Evolutionary conservation across 2,113 vertebrate genomes (phyloP), one percentile per base, ranked within the genome.

Genomic region (Antigone vipio): DNA sequence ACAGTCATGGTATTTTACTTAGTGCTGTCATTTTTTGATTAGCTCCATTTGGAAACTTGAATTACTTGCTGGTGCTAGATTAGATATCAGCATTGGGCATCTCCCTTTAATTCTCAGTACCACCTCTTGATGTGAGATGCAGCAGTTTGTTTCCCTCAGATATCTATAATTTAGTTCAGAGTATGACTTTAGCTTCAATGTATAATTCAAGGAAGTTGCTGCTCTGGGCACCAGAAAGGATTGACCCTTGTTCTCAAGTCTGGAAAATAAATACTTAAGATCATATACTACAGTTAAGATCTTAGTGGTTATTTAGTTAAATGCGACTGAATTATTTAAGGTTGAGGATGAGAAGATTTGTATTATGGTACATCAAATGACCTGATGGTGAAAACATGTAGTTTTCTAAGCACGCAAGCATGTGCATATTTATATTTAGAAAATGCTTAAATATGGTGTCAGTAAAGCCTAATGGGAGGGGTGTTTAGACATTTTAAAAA

Each of bases 201-300:
- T 62, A 49, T 76, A 83, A 83, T 79, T 85, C 50, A 91, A 81
- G 45, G 12, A 85, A 94, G 56, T 52, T 85, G 44, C 56, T 82
- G 35, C 34, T 82, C 42, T 89, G 53, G 42, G 74, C 53, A 88
- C 12, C 27, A 53, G 62, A 69, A 63, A 63, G 34, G 34, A 88
- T 18, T 82, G 62, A 89, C 77, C n/a, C 9, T 85, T 45, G 27
- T 79, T 93, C 49, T 72, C 13, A 32, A 0, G 0, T 35, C 17
- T 85, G 22, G 74, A 88, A 94, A 93, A 87, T 11, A 92, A 91
- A 94, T 74, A 72, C 80, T 60, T 71, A 49, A 77, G 73, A 87
- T 71, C 47, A 79, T 76, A 63, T 62, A 23, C n/a, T 77, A 64
- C n/a, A 49, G 35, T 84, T 72, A 76, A 92, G 62, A 78, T n/a